These are phyloP conservation scores for Macrotrachela quadricornifera DNA, from an alignment of 1,140 invertebrate species.

Conservation along the genomic window DNA sequence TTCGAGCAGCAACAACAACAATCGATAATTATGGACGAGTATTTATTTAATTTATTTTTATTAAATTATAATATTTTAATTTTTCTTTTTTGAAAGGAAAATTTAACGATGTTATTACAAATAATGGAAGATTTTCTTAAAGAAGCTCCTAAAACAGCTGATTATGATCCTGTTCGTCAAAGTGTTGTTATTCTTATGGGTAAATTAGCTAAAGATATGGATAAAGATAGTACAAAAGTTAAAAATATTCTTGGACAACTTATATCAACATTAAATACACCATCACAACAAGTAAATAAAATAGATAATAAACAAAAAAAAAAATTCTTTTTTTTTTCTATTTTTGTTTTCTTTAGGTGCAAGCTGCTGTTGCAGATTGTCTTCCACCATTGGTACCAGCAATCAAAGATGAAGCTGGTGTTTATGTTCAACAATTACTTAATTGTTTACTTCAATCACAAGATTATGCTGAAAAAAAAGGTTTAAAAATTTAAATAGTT, in stretches of 20 bases:
- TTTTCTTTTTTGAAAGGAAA: slow-evolving; percentile 24
- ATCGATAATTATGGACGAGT: slow-evolving; percentile 76
- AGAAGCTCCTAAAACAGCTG: slow-evolving; percentile 41
- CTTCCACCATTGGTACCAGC: slow-evolving; percentile 72
- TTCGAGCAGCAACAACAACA: slow-evolving; percentile 66
- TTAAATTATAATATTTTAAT: slow-evolving; percentile 4
- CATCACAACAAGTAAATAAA: slow-evolving; percentile 60
- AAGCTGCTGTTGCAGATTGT: slow-evolving; percentile 91
- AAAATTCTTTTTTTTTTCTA: too few species aligned
- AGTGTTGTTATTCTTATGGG: slow-evolving; percentile 55
- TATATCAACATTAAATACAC: slow-evolving; percentile 71
- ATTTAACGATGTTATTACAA: slow-evolving; percentile 48
- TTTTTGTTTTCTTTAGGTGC: slow-evolving; percentile 43
- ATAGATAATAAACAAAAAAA: too few species aligned
- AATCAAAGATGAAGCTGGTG: slow-evolving; percentile 65
- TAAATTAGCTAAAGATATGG: slow-evolving; percentile 74
- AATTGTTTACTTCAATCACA: slow-evolving; percentile 67
- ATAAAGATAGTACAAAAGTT: slow-evolving; percentile 62
- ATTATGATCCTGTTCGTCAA: slow-evolving; percentile 13
- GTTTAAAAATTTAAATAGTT: slow-evolving; percentile 16
- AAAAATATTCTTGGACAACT: slow-evolving; percentile 75
- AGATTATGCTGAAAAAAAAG: slow-evolving; percentile 83
- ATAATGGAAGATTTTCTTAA: slow-evolving; percentile 74
- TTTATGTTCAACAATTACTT: slow-evolving; percentile 58
- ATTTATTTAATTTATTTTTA: background rate